Evolutionary conservation across 2,113 vertebrate genomes (phyloP), one percentile per base, ranked within the genome.

Genomic region (Stictonetta naevosa): DNA sequence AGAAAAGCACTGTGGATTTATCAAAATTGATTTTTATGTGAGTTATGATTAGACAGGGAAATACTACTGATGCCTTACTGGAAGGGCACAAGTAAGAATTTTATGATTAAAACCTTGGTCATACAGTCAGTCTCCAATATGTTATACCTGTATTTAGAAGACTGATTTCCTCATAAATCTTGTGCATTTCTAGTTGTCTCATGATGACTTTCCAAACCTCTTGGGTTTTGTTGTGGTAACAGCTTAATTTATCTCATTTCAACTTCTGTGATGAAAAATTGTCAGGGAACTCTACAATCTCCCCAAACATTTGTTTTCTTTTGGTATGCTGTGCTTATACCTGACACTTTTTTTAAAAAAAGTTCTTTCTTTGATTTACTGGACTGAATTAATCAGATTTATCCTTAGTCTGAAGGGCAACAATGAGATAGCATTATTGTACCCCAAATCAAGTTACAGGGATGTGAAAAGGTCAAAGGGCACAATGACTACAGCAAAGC

Each of bases 181-280:
- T 89, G 16, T 36, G 2, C n/a, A 20, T 92, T 91, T 97, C 75
- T 91, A 46, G 50, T 90, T 96, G 68, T 81, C 68, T 97, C 86
- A 66, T 78, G 78, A 36, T 91, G 84, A 91, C 38, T 95, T 84
- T 78, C 23, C 66, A 93, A 89, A 81, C 42, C 71, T 93, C 58
- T 33, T 67, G 66, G 60, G 52, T 94, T 98, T 95, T 87, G 79
- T 96, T 64, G 71, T 83, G 58, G 53, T 90, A 96, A 95, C 95
- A 83, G 40, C 92, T 95, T 97, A 95, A 97, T 98, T 96, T 96
- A 90, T 96, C 86, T 97, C 52, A 95, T 96, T 98, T 95, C 81
- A 53, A 14, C n/a, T n/a, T 87, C 12, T 83, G 23, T 84, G 64
- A 88, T 95, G 81, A 95, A 88, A 97, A 92, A 95, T 83, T 81